Evolutionary conservation across 1,140 invertebrate genomes (phyloP), one percentile per base, ranked within the genome.

Genomic region (Drosophila pectinifera): DNA sequence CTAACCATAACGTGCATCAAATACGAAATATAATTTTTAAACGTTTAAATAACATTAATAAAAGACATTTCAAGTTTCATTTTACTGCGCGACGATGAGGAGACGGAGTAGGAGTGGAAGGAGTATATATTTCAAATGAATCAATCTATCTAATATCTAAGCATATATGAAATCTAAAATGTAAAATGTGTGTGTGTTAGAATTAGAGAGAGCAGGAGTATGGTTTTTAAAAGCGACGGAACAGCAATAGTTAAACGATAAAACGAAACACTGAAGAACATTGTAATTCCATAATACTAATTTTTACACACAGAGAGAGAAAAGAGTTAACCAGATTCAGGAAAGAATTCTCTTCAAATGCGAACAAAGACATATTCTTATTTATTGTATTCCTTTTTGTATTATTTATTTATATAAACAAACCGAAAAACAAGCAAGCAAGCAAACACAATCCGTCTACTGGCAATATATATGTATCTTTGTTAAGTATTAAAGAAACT

Each of bases 121-220:
- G 34, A 45, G 48, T 46, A 79, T 68, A 65, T 41, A 61, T 43
- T 73, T 51, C 43, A 77, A 62, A 53, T 43, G 77, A 84, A 84
- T 64, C 69, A 84, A 84, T 85, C 78, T 55, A 85, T 64, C 16
- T 51, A 80, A 76, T 54, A 72, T 62, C 61, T 84, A 84, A 84
- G 80, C 48, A 74, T 74, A 79, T 79, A 51, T 55, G 57, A 81
- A 69, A 70, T 86, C 55, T 86, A 70, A 88, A 83, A 77, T 86
- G 75, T 86, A 70, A 88, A 83, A 77, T 86, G 83, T 86, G 81
- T 89, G 84, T 89, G 84, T 89, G 84, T 88, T 88, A 88, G 80
- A 70, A 43, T 78, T 89, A 88, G 80, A 78, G 68, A 79, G 57
- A 67, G 83, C 76, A 88, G 16, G 24, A 31, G 26, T 31, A 49